These are phyloP conservation scores for Megathymus violae DNA, from an alignment of 1,140 invertebrate genomes.

Conservation along the genomic window DNA sequence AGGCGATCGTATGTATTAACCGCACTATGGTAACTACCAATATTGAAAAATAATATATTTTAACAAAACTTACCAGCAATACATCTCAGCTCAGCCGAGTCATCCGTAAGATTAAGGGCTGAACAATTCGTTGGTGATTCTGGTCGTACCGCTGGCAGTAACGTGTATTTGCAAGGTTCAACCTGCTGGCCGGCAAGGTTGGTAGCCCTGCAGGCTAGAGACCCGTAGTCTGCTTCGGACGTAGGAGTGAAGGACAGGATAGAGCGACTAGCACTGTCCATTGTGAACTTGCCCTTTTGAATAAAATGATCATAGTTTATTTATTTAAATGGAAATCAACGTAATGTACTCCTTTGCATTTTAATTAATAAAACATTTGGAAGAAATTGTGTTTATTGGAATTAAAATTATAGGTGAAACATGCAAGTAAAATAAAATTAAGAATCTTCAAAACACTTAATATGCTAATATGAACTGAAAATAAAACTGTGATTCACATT, in stretches of 20 bases:
- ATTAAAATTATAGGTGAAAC: too few relatives aligned
- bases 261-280: constrained; percentile 80
- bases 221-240: constrained; percentile 89
- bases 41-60: too few relatives aligned
- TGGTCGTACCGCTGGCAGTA: constrained; percentile 89
- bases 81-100: constrained; percentile 86
- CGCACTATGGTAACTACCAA: too few relatives aligned
- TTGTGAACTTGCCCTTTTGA: constrained; percentile 61
- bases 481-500: too few relatives aligned
- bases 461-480: constrained; percentile 13
- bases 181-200: constrained; percentile 88
- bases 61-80: constrained; percentile 60
- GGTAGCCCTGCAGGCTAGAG: constrained; percentile 86
- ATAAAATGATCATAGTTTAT: constrained; percentile 33
- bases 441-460: too few relatives aligned
- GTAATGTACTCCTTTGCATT: too few relatives aligned
- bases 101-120: constrained; percentile 89
- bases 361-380: too few relatives aligned
- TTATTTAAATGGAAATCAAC: too few relatives aligned
- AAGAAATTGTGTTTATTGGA: too few relatives aligned
- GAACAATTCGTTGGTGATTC: constrained; percentile 91
- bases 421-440: too few relatives aligned
- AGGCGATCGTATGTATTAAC: too few relatives aligned
- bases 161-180: constrained; percentile 88
- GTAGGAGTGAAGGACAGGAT: constrained; percentile 91